Evolutionary conservation across 2,888 invertebrate species (phyloP).

Genomic region (Cheilosia grossa): DNA sequence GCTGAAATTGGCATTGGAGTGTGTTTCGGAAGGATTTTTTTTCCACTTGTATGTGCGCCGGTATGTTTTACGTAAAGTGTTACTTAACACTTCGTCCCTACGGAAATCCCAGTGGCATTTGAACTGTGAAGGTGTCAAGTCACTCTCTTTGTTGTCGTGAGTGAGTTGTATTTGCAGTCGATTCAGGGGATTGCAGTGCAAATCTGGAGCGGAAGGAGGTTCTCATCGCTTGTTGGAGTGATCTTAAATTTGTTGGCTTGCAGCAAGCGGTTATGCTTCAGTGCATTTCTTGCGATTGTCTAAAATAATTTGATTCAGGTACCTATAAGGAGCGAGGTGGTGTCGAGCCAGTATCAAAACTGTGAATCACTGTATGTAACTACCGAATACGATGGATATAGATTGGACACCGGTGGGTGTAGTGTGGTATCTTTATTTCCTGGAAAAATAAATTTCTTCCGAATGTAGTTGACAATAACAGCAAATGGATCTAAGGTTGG

Average conservation of each 20-base stretch:
- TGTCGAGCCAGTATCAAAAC: no score
- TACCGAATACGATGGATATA: no score
- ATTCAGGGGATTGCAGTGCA: conserved; percentile 42
- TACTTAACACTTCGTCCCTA: conserved; percentile 53
- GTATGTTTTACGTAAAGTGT: conserved; percentile 67
- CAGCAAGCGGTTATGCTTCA: not conserved
- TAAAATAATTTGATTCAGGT: no score
- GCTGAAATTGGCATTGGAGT: conserved; percentile 68
- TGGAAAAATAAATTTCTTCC: no score
- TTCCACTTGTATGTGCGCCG: not conserved
- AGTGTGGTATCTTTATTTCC: no score
- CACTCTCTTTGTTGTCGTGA: conserved; percentile 35
- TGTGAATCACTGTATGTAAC: no score
- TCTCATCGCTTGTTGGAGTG: conserved; percentile 28
- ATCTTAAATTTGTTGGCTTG: not conserved
- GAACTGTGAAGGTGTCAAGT: conserved; percentile 55
- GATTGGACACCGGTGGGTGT: no score
- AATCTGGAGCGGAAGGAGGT: conserved; percentile 45
- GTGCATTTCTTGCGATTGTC: no score
- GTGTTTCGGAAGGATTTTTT: conserved; percentile 43
- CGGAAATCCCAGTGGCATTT: conserved; percentile 44
- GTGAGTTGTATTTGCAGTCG: conserved; percentile 19
- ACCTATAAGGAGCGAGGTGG: no score
- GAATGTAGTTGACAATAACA: no score
- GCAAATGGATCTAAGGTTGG: no score